Percentiles rank a stretch among this genome's conserved stretches.
Conservation (phyloP, 2,797 vertebrate genomes). For the Lophotriccus pileatus region DNA sequence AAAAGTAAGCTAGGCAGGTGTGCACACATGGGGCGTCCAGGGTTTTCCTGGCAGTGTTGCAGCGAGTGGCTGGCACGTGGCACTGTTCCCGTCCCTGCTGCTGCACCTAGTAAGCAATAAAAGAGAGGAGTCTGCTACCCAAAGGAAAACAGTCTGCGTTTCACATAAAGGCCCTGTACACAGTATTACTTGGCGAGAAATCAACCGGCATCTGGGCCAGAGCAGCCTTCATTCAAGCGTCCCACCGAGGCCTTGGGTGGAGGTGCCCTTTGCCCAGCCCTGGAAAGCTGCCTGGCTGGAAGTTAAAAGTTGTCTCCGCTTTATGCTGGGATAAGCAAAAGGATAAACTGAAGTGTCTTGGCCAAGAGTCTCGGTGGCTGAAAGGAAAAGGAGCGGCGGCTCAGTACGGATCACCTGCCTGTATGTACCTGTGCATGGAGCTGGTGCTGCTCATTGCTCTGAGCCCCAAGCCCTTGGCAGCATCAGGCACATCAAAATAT, state of each 20-base stretch:
- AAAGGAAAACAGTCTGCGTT: conserved; percentile 25
- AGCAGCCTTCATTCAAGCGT: background rate
- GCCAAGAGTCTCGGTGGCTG: background rate
- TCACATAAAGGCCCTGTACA: conserved; percentile 18
- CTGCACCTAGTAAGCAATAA: conserved; percentile 2
- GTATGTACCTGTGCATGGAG: background rate
- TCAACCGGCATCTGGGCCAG: background rate
- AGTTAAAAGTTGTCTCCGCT: background rate
- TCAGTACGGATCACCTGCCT: background rate
- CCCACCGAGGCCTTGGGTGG: accelerated
- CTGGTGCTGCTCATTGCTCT: background rate
- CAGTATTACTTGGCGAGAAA: background rate
- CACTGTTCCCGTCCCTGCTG: background rate
- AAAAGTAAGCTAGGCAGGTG: background rate
- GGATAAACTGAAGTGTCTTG: background rate
- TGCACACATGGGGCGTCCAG: background rate
- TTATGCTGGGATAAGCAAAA: background rate
- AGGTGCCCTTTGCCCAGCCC: conserved; percentile 12
- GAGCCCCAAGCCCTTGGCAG: background rate
- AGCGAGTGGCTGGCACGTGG: background rate
- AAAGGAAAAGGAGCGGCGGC: background rate
- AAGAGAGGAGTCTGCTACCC: conserved; percentile 5
- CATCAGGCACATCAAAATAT: background rate
- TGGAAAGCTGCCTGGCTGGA: background rate
- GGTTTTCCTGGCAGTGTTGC: background rate